Evolutionary conservation across 2,797 vertebrate genomes (phyloP).

Genomic region (Gymnoscopelus microlampas): DNA sequence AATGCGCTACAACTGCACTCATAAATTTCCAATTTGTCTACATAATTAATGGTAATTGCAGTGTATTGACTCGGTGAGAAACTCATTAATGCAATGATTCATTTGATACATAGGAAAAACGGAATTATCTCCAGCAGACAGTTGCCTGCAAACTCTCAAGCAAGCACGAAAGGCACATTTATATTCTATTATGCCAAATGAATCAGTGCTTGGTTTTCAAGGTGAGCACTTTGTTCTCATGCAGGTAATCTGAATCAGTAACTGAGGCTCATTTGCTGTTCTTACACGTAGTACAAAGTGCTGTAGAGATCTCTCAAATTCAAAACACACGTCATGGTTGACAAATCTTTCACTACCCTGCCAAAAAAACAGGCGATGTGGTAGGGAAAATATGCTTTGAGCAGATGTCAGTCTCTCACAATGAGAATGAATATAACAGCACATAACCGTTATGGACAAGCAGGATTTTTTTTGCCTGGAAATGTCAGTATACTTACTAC

Average conservation of each 20-base stretch:
- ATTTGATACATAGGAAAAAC: slow-evolving; percentile 2
- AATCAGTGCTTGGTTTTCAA: slow-evolving; percentile 32
- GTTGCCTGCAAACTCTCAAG: slow-evolving; percentile 22
- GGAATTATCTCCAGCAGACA: neutral
- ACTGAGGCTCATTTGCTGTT: slow-evolving; percentile 20
- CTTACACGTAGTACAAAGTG: slow-evolving; percentile 2
- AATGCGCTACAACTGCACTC: slow-evolving; percentile 13
- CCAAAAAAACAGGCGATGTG: too few species aligned
- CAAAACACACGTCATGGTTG: too few species aligned
- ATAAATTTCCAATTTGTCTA: slow-evolving; percentile 42
- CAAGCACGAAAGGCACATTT: slow-evolving; percentile 17
- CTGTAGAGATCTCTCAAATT: slow-evolving; percentile 11
- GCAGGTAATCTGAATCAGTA: slow-evolving; percentile 18
- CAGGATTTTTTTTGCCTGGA: too few species aligned
- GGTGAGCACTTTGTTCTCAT: slow-evolving; percentile 21
- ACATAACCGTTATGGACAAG: too few species aligned
- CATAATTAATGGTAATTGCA: slow-evolving; percentile 24
- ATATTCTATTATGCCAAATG: slow-evolving; percentile 21
- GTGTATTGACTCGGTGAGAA: neutral
- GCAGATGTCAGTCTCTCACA: too few species aligned
- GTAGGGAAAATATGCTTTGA: too few species aligned
- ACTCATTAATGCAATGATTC: slow-evolving; percentile 12
- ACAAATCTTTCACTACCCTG: too few species aligned
- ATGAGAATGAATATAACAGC: too few species aligned
- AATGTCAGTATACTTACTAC: too few species aligned